Base-by-base conservation (phyloP, 2,888 invertebrate species). In the Amblyteles armatorius region DNA sequence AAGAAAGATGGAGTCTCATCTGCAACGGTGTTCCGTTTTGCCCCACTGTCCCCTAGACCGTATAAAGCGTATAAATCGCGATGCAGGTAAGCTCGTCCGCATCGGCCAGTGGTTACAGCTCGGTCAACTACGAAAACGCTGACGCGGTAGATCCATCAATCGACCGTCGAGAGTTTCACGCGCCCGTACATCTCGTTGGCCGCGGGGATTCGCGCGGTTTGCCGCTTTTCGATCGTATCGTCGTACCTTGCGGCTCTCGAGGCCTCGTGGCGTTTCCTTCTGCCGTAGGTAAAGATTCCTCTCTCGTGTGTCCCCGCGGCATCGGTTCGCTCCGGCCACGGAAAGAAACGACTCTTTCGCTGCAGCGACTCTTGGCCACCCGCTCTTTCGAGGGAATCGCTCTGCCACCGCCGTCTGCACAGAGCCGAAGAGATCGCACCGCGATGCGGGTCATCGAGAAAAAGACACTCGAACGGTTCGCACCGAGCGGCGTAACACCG, bases 221-320 rank as follows among this genome's bases (percentile, higher is more conserved):
- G 83, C 68, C 74, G 78, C 69, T 84, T 72, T 72, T 77, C 80
- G 84, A 84, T 84, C 80, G 57, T 84, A 84, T 84, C 84, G 84
- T 50, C 52, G 6, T 76, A 57, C 57, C 57, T 13, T 3, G 57
- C 55, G 71, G 67, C 33, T 50, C 83, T 63, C 71, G 50, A n/a
- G 29, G 33, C 50, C 40, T 60, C 33, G 40, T 50, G 71, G 71
- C 72, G 84, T 77, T 84, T 84, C 79, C 74, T 33, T 63, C 50
- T 76, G 22, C 65, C 48, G n/a, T 44, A 26, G 13, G 16, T 29
- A 26, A 22, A 48, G 44, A 48, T 48, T 48, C 44, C 44, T 48
- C 55, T 72, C 72, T 79, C 67, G 48, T 44, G 60, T 63, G 63
- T 29, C 65, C 65, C 50, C 76, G 50, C 65, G 26, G 50, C 65